Percentiles rank a stretch among this genome's conserved stretches.
Conservation (phyloP, 2,888 invertebrate species). For the Campoplex capitator region DNA sequence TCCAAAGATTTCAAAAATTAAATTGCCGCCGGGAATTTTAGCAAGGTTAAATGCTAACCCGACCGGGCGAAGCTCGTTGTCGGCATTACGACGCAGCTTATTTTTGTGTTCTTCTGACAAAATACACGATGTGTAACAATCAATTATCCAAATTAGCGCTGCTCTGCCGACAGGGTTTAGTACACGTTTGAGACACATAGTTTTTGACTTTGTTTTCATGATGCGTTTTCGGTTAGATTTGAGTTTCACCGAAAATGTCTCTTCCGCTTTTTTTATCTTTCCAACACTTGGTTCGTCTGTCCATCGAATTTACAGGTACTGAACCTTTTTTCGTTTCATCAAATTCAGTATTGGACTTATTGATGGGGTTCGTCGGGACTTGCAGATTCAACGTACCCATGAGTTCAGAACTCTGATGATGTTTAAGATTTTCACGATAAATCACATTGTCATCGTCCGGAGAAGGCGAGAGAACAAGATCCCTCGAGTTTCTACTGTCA, state of each 20-base stretch:
- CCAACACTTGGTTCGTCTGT: slow-evolving; percentile 70
- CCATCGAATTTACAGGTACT: slow-evolving; percentile 69
- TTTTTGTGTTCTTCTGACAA: neutral
- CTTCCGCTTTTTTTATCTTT: slow-evolving; percentile 56
- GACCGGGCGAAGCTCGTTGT: neutral
- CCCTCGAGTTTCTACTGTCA: slow-evolving; percentile 56
- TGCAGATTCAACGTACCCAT: slow-evolving; percentile 40
- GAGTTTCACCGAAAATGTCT: slow-evolving; percentile 71
- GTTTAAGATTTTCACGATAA: slow-evolving; percentile 34
- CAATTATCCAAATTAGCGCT: neutral
- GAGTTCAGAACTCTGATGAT: slow-evolving; percentile 55
- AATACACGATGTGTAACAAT: neutral
- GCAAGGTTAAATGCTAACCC: no score
- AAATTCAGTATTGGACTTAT: slow-evolving; percentile 21
- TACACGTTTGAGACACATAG: neutral
- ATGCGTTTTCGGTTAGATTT: slow-evolving; percentile 71
- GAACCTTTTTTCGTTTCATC: slow-evolving; percentile 69
- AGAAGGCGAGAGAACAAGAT: slow-evolving; percentile 32
- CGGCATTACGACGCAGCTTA: slow-evolving; percentile 10
- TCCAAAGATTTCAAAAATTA: no score
- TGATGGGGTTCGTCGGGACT: slow-evolving; percentile 29
- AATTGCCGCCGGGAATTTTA: no score
- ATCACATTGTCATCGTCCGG: slow-evolving; percentile 65
- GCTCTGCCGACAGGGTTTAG: neutral
- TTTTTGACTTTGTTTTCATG: neutral